Conservation (phyloP, 2,797 vertebrate genomes). For the Esox lucius region DNA sequence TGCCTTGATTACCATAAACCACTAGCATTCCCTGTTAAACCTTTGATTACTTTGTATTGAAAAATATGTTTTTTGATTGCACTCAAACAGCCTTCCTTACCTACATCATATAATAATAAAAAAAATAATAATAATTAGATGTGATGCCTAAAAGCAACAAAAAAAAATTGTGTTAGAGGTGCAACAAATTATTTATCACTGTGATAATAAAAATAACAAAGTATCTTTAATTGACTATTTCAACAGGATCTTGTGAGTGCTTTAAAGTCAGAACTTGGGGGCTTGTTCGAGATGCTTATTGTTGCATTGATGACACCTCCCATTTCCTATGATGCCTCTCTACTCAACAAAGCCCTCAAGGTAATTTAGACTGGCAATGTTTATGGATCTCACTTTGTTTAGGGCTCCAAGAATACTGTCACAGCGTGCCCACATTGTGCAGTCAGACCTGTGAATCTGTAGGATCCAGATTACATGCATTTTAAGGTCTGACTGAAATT, state of each 20-base stretch:
- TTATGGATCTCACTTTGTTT: background rate
- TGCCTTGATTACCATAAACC: no score
- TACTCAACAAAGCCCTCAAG: constrained; percentile 92
- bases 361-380: constrained; percentile 60
- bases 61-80: background rate
- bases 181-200: background rate
- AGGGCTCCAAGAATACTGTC: background rate
- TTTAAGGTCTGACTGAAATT: background rate
- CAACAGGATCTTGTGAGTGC: constrained; percentile 86
- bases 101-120: background rate
- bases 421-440: background rate
- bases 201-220: background rate
- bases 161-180: background rate
- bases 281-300: constrained; percentile 88
- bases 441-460: background rate
- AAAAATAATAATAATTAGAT: background rate
- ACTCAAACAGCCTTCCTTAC: background rate
- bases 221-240: background rate
- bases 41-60: no score
- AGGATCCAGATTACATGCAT: background rate
- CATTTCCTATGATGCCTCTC: constrained; percentile 79
- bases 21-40: no score
- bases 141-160: no score
- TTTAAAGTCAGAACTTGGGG: constrained; percentile 90
- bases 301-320: constrained; percentile 87